Percentiles rank a stretch among this genome's conserved stretches.
phyloP scores from a whole-genome alignment of 2,113 vertebrate species.

The Bubo bubo region DNA sequence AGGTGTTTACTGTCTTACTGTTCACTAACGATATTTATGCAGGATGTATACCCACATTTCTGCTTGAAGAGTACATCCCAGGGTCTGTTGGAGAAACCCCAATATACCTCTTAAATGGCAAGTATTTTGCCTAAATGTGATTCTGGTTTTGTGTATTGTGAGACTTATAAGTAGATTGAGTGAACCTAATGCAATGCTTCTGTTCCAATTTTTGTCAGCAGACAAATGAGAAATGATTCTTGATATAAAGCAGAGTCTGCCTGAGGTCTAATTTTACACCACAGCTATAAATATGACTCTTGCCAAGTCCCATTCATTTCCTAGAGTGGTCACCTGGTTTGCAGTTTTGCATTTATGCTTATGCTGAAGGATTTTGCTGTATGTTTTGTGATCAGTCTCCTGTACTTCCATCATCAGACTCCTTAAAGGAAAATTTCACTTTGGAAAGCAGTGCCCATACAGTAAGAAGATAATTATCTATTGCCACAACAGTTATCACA shows the following conservation, averaged over 20 bases:
- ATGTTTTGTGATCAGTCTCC: background rate
- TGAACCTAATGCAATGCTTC: background rate
- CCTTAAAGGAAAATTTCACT: background rate
- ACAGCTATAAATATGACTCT: background rate
- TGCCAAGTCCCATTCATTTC: background rate
- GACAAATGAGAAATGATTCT: background rate
- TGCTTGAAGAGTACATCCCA: background rate
- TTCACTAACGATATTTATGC: background rate
- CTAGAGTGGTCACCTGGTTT: background rate
- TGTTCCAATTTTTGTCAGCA: background rate
- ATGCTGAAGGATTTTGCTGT: background rate
- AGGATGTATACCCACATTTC: background rate
- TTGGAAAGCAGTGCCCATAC: background rate
- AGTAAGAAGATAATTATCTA: background rate
- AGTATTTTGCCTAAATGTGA: background rate
- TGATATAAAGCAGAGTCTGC: background rate
- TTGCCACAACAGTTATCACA: background rate
- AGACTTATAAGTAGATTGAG: background rate
- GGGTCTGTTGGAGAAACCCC: background rate
- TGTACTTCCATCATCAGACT: background rate
- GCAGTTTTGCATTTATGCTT: background rate
- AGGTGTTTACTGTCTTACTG: background rate
- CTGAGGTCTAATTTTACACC: background rate
- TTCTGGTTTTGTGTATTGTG: background rate
- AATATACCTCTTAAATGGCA: background rate